These are phyloP conservation scores for Xenus cinereus DNA, from an alignment of 2,113 vertebrate genomes.

Conservation along the genomic window DNA sequence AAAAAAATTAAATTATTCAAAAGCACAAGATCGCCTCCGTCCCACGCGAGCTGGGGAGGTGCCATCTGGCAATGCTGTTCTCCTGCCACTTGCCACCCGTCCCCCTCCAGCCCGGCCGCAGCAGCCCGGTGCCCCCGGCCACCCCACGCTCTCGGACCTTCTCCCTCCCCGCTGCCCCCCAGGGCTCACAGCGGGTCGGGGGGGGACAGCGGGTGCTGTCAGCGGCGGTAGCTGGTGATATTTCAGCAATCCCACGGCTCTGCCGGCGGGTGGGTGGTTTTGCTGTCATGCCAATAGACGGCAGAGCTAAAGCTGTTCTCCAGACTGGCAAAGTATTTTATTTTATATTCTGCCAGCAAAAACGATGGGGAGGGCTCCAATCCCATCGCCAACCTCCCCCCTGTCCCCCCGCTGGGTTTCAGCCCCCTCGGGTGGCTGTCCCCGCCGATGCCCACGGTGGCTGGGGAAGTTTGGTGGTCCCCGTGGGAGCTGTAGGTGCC, in stretches of 20 bases:
- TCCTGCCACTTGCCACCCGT: not conserved
- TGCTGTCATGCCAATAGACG: not conserved
- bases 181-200: not conserved
- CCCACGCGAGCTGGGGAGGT: not conserved
- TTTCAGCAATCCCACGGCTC: not conserved
- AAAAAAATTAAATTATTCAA: not conserved
- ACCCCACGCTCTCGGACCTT: not conserved
- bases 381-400: not conserved
- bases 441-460: not conserved
- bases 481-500: not conserved
- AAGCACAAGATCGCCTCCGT: not conserved
- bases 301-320: not conserved
- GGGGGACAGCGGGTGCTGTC: not conserved
- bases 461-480: rapidly evolving
- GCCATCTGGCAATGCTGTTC: not conserved
- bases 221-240: not conserved
- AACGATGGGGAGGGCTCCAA: not conserved
- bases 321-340: not conserved
- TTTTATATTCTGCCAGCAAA: not conserved
- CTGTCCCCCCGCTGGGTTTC: rapidly evolving
- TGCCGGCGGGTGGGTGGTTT: not conserved
- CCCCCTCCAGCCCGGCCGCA: not conserved
- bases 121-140: not conserved
- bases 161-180: not conserved
- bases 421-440: not conserved